Base-by-base conservation (phyloP, 2,888 invertebrate genomes). In the Teleiodes luculella region DNA sequence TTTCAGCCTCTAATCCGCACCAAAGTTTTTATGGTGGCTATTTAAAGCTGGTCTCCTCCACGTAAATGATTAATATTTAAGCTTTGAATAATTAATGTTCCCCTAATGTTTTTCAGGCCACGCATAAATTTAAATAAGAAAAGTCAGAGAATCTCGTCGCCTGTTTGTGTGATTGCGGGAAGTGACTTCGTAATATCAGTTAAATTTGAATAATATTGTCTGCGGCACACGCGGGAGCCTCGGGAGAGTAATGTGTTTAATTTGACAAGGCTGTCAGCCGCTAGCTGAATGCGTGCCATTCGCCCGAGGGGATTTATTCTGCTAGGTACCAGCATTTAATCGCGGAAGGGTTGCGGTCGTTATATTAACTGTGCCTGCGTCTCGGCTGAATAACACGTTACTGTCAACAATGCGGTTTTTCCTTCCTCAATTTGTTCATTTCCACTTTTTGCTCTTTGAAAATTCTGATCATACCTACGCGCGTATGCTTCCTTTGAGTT, bases 171-270 rank as follows among this genome's bases (percentile, higher is more conserved):
- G 73, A 61, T 59, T 60, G 62, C 56, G 61, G 60, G 64, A 72
- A 73, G 72, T 71, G 65, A 72, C 74, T 74, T 70, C 67, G 69
- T 74, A 72, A 72, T 73, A 65, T 70, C 68, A 62, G 60, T 66
- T 73, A 72, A 70, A 78, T 78, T 74, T 78, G 70, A 78, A 76
- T 78, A 76, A 74, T 71, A 69, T 63, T 63, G 66, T 70, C 71
- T 71, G 24, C 24, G 24, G 24, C 6, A 24, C 24, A 24, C 16
- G 47, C 37, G 39, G 14, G 14, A 47, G n/a, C 66, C 59, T 31
- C 63, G 41, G 53, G 66, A 57, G 73, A 66, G 60, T 74, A 71
- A 74, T 76, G 72, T 68, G 67, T 72, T 73, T 71, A 71, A 74
- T 72, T 72, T 69, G 56, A 62, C 62, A 64, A 62, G 60, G 59